Evolutionary conservation across 2,888 invertebrate genomes (phyloP).

Genomic region (Leptinotarsa haldemani): DNA sequence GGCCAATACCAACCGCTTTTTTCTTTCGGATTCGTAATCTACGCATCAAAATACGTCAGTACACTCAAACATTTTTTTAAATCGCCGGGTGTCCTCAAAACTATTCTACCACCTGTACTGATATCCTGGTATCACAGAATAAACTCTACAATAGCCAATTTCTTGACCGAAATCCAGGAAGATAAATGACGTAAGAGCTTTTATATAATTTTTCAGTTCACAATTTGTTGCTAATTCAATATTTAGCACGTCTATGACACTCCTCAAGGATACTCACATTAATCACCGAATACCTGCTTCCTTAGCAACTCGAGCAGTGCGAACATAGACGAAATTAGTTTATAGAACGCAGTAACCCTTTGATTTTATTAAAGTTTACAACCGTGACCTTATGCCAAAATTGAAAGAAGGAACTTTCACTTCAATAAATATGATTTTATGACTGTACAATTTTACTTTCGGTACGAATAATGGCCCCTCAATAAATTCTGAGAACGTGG

Average conservation of each 20-base stretch:
- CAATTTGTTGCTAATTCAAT: not conserved
- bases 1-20: too few relatives aligned
- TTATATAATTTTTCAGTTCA: too few relatives aligned
- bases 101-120: too few relatives aligned
- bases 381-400: constrained; percentile 24
- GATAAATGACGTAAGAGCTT: too few relatives aligned
- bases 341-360: constrained; percentile 25
- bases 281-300: constrained; percentile 1
- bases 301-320: constrained; percentile 11
- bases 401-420: constrained; percentile 15
- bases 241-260: constrained; percentile 12
- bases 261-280: not conserved
- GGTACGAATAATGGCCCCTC: constrained; percentile 23
- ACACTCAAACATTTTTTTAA: too few relatives aligned
- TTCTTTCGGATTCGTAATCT: too few relatives aligned
- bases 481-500: constrained; percentile 35
- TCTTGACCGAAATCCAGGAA: too few relatives aligned
- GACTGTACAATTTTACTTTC: constrained; percentile 26
- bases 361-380: constrained; percentile 17
- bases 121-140: too few relatives aligned
- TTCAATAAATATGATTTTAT: constrained; percentile 27
- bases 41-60: too few relatives aligned
- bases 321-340: constrained; percentile 9
- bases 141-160: too few relatives aligned
- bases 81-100: too few relatives aligned